phyloP scores from a whole-genome alignment of 2,888 invertebrate species.

The Eumacrocentrus americanus region DNA sequence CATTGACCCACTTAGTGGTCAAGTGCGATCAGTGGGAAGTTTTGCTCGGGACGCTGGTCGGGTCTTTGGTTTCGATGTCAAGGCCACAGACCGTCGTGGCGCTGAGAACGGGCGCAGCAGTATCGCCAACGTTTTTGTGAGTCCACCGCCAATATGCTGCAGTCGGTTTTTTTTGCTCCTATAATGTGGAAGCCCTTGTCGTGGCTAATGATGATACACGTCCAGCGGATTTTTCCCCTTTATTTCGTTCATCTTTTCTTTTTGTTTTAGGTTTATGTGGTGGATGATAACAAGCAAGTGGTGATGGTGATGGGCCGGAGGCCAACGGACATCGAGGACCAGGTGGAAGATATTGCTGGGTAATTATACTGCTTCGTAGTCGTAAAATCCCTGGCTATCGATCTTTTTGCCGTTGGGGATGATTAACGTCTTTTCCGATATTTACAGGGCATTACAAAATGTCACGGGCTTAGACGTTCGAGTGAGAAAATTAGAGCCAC shows the following conservation, averaged over 20 bases:
- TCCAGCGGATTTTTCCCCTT: not conserved
- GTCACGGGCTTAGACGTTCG: constrained; percentile 81
- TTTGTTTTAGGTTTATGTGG: constrained; percentile 72
- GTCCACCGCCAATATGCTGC: constrained; percentile 52
- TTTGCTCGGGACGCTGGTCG: constrained; percentile 74
- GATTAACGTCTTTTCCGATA: not conserved
- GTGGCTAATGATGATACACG: not conserved
- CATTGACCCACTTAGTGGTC: constrained; percentile 78
- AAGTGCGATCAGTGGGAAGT: constrained; percentile 74
- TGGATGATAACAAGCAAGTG: constrained; percentile 81
- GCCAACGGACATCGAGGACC: constrained; percentile 77
- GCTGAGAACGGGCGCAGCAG: constrained; percentile 83
- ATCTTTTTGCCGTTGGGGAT: not conserved
- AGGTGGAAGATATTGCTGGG: constrained; percentile 73
- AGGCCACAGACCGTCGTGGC: constrained; percentile 82
- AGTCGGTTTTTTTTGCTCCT: not conserved
- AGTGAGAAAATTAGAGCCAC: constrained; percentile 79
- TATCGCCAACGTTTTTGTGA: constrained; percentile 84
- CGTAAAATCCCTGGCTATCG: too few relatives aligned
- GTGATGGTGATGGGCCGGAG: constrained; percentile 78
- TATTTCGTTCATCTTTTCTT: not conserved
- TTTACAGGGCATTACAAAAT: constrained; percentile 68
- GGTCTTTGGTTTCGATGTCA: constrained; percentile 86
- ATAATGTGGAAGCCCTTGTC: too few relatives aligned
- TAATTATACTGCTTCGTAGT: constrained; percentile 51